Base-by-base conservation (phyloP, 2,113 vertebrate genomes). In the Lutjanus erythropterus region DNA sequence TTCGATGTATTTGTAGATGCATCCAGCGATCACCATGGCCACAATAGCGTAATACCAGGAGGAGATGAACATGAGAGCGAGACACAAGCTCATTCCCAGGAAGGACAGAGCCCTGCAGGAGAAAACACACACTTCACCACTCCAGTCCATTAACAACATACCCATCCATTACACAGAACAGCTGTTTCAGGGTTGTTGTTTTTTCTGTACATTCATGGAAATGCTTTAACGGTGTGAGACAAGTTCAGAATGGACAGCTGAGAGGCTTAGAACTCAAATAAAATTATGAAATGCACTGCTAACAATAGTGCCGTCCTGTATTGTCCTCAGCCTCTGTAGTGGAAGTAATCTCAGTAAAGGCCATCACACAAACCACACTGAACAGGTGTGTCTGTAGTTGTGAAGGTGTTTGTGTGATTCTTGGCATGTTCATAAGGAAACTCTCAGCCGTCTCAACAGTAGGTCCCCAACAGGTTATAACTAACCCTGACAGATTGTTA, bases 1-100 rank as follows among this genome's bases (percentile, higher is more conserved):
- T 87, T 99, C 98, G 21, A 99, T 99, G 93, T 99, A 99, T 89
- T 99, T 99, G 94, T 99, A 99, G 94, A 99, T 98, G 90, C 96
- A 97, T 88, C 96, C 92, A 15, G 98, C 97, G 14, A 99, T 96
- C 41, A 94, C 93, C 96, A 99, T 98, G 88, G 97, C 98, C 21
- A 96, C 87, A 50, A 99, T 95, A 4, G 98, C 97, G 15, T 99
- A 99, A 91, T 98, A 97, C 98, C 98, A 99, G 71, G 97, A 99
- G 56, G 94, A 98, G 91, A 99, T 96, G 93, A 99, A 99, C 98
- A 99, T 99, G 88, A 99, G 94, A 19, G 97, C 96, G 39, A 99
- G 96, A 92, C 97, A 99, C 86, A 99, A 95, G 89, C 97, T 99
- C 97, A 99, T 98, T 61, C 98, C 98, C 84, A 99, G 93, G 93